Conservation (phyloP, 2,888 invertebrate species). For the Netelia virgata region DNA sequence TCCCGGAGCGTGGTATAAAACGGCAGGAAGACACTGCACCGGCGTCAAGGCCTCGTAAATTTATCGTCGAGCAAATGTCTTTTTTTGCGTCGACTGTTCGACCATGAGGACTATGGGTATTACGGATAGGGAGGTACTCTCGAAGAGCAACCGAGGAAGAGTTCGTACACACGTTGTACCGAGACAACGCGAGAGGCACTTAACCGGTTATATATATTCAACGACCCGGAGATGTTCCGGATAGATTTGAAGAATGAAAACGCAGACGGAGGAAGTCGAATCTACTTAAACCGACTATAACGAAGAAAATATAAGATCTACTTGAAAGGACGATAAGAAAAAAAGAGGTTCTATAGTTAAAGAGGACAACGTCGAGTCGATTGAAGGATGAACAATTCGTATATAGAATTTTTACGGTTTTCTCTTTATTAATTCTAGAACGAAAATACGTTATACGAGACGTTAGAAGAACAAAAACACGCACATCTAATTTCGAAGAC, state of each 20-base stretch:
- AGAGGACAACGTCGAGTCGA: too few relatives aligned
- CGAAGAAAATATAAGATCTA: neutral
- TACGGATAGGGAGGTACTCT: too few relatives aligned
- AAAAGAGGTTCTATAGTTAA: neutral
- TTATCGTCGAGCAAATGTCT: constrained; percentile 58
- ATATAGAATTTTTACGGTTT: neutral
- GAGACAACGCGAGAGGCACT: constrained; percentile 23
- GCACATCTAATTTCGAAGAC: neutral
- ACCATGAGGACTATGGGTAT: too few relatives aligned
- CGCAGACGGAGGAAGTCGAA: constrained; percentile 26
- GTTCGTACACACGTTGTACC: neutral
- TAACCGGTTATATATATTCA: constrained; percentile 31
- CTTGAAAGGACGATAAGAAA: neutral
- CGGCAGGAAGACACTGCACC: constrained; percentile 55
- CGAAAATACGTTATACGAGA: neutral
- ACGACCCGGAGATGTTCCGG: constrained; percentile 1
- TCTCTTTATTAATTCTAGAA: too few relatives aligned
- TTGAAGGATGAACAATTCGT: too few relatives aligned
- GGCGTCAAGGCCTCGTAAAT: constrained; percentile 58
- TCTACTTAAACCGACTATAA: neutral
- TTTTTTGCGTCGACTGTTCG: neutral
- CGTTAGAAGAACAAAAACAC: neutral
- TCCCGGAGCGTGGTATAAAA: constrained; percentile 43
- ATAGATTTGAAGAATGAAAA: constrained; percentile 40
- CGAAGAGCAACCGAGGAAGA: too few relatives aligned